Evolutionary conservation across 2,113 vertebrate species (phyloP).

Genomic region (Mystacornis crossleyi): DNA sequence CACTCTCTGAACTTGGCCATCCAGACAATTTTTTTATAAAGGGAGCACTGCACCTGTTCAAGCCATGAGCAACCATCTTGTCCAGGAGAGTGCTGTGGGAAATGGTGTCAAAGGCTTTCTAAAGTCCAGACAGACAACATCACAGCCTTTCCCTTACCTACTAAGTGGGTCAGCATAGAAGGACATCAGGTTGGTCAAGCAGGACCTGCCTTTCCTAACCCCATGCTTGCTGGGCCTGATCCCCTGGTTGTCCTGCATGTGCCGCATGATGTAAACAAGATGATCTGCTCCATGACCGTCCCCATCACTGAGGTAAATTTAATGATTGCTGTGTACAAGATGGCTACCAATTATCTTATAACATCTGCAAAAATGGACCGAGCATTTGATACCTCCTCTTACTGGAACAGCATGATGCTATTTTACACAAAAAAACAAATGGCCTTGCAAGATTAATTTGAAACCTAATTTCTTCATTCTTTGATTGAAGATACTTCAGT

Average conservation of each 20-base stretch:
- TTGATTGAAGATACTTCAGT: not conserved
- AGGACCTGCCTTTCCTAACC: not conserved
- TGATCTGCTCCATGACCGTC: not conserved
- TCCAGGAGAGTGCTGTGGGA: not conserved
- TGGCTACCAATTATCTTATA: accelerated
- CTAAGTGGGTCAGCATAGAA: not conserved
- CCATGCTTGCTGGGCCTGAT: not conserved
- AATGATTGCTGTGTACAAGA: not conserved
- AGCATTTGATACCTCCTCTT: not conserved
- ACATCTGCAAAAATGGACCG: not conserved
- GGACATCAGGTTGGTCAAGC: not conserved
- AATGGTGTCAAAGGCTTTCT: not conserved
- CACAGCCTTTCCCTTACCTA: not conserved
- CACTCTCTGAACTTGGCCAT: not conserved
- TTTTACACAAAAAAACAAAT: not conserved
- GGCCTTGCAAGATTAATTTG: not conserved
- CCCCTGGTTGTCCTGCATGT: not conserved
- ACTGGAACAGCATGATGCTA: not conserved
- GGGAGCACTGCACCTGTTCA: not conserved
- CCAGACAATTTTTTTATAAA: not conserved
- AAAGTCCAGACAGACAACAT: not conserved
- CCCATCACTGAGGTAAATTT: not conserved
- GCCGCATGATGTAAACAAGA: not conserved
- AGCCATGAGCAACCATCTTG: not conserved
- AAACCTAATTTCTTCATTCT: not conserved